These are phyloP conservation scores for Megalurothrips usitatus DNA, from an alignment of 2,888 invertebrate species.

Conservation along the genomic window DNA sequence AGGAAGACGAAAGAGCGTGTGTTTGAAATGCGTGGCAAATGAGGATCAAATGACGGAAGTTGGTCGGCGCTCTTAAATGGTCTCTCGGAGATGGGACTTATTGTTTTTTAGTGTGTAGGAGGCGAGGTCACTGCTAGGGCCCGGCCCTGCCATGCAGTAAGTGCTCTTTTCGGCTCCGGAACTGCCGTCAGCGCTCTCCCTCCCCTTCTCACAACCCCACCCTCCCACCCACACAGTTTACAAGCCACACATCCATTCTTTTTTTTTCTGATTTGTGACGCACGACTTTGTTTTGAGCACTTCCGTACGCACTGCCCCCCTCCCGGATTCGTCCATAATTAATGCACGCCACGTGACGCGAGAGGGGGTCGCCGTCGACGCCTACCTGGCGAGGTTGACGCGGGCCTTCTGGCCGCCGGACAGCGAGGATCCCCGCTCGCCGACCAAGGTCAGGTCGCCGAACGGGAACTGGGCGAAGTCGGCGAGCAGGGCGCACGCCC, in stretches of 20 bases:
- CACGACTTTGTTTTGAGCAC: background rate
- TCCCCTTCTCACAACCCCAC: too few species aligned
- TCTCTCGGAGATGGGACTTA: too few species aligned
- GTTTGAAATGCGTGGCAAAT: too few species aligned
- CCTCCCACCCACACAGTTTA: background rate
- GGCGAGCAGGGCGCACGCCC: slow-evolving; percentile 57
- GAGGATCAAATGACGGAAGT: too few species aligned
- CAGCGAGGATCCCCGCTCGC: slow-evolving; percentile 74
- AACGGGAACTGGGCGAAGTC: slow-evolving; percentile 70
- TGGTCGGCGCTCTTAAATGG: too few species aligned
- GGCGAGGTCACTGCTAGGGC: too few species aligned
- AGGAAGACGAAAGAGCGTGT: too few species aligned
- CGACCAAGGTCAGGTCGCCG: slow-evolving; percentile 71
- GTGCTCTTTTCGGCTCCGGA: background rate
- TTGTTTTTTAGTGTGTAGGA: too few species aligned
- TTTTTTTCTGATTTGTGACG: background rate
- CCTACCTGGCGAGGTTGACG: slow-evolving; percentile 62
- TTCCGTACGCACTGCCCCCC: background rate
- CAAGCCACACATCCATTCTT: background rate
- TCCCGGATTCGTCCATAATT: background rate
- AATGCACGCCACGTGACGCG: background rate
- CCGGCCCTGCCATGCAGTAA: background rate
- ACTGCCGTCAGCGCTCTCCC: too few species aligned
- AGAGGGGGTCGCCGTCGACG: background rate
- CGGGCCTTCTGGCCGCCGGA: slow-evolving; percentile 80